Evolutionary conservation across 2,888 invertebrate species (phyloP), one percentile per base, ranked within the genome.

Genomic region (Phaedon cochleariae): DNA sequence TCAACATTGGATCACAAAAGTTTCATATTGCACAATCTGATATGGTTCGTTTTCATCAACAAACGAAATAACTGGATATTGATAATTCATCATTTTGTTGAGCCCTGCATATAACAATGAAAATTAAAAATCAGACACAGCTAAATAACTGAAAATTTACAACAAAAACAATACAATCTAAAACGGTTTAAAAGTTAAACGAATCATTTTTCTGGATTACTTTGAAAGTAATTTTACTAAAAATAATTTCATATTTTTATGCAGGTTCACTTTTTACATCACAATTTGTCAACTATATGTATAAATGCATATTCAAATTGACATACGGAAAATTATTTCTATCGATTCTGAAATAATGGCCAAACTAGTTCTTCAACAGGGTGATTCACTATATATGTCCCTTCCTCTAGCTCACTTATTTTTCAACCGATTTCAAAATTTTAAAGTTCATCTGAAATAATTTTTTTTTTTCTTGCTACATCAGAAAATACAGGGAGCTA

Each of bases 281-380:
- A 66, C 61, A 66, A 60, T 31, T 37, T 65, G 48, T 59, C 48
- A 59, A 62, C 46, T 62, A 62, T 54, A 62, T 68, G 64, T 54
- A 62, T 68, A 66, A 64, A 66, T 69, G 68, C 64, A 66, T 46
- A 51, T 60, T 49, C 54, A 21, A 46, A 34, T 46, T 45, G 41
- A 53, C n/a, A n/a, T n/a, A n/a, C n/a, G n/a, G n/a, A n/a, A n/a
- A n/a, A n/a, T n/a, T n/a, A n/a, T n/a, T n/a, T n/a, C n/a, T n/a
- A n/a, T n/a, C n/a, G n/a, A n/a, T n/a, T n/a, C n/a, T n/a, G n/a
- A n/a, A n/a, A n/a, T n/a, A n/a, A n/a, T n/a, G n/a, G n/a, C n/a
- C n/a, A n/a, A n/a, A n/a, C n/a, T n/a, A n/a, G n/a, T n/a, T n/a
- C n/a, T n/a, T n/a, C n/a, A n/a, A n/a, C n/a, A n/a, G n/a, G n/a